These are phyloP conservation scores for Diphyllodes magnificus DNA, from an alignment of 2,113 vertebrate species.

Conservation along the genomic window DNA sequence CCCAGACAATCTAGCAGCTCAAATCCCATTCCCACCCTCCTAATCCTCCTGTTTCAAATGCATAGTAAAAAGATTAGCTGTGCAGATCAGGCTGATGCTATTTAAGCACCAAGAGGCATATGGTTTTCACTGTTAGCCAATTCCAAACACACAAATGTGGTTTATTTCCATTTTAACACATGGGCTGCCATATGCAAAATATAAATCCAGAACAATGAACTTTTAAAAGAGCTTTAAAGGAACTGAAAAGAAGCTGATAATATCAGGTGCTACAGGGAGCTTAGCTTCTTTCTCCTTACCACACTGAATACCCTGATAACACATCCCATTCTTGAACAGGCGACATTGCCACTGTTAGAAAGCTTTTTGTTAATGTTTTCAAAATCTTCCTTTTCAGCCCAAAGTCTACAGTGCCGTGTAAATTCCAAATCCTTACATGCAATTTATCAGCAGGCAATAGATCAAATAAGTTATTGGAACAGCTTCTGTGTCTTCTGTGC, in stretches of 20 bases:
- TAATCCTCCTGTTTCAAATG: neutral
- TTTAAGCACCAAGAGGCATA: neutral
- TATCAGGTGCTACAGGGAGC: neutral
- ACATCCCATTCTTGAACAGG: neutral
- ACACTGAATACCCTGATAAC: neutral
- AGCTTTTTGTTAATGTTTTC: neutral
- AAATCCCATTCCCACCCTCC: neutral
- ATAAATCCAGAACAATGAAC: neutral
- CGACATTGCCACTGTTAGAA: neutral
- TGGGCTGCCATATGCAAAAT: neutral
- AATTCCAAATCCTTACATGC: neutral
- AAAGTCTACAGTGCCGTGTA: neutral
- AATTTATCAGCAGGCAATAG: slow-evolving; percentile 3
- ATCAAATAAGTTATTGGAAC: neutral
- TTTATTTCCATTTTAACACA: neutral
- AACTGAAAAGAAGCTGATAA: neutral
- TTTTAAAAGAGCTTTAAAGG: neutral
- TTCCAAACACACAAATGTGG: neutral
- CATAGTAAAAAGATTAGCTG: neutral
- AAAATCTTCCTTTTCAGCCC: neutral
- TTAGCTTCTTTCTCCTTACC: neutral
- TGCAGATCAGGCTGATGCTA: neutral
- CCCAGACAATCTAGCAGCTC: neutral
- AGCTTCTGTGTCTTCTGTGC: neutral
- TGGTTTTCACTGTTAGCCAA: neutral